Base-by-base conservation (phyloP, 2,113 vertebrate genomes). In the Planiliza haematocheilus region DNA sequence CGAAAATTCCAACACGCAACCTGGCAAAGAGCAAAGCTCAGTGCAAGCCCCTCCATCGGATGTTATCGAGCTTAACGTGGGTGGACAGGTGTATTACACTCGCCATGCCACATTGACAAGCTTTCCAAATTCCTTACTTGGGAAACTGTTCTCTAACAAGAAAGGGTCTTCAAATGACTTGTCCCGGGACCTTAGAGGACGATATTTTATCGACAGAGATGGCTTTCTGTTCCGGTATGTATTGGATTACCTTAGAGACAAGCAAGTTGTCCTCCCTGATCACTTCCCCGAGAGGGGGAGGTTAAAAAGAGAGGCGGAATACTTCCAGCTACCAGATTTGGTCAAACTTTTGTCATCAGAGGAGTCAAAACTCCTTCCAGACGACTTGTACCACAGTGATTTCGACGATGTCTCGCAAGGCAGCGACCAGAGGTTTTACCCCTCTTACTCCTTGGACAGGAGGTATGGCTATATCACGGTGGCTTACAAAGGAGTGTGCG, bases 81-180 rank as follows among this genome's bases (percentile, higher is more conserved):
- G 98, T 0, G 98, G 98, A 66, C 98, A 99, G 93, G 97, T 99
- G 82, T 99, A 99, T 87, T 99, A 98, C 77, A 99, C 98, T 69
- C 96, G 97, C 57, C 94, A 95, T 74, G 94, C 94, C 78, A 99
- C 98, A 50, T 89, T 99, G 82, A 93, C 94, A 10, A 96, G 96
- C 91, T 93, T 97, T 86, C 96, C 97, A 43, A 96, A 97, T 89
- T 98, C 97, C 46, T 83, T 98, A 77, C 93, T 99, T 42, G 97
- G 97, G 85, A 98, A 96, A 91, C 96, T 99, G 91, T 99, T 99
- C 89, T 95, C 96, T 39, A 94, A 93, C 73, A 99, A 97, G 90
- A 96, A 95, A 77, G 97, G 96, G 38, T 92, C 88, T 0, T 93
- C 94, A 69, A 96, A 95, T 0, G 98, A 98, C 68, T 87, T 99